phyloP scores from a whole-genome alignment of 2,797 vertebrate species.

The Zenarchopterus dispar region DNA sequence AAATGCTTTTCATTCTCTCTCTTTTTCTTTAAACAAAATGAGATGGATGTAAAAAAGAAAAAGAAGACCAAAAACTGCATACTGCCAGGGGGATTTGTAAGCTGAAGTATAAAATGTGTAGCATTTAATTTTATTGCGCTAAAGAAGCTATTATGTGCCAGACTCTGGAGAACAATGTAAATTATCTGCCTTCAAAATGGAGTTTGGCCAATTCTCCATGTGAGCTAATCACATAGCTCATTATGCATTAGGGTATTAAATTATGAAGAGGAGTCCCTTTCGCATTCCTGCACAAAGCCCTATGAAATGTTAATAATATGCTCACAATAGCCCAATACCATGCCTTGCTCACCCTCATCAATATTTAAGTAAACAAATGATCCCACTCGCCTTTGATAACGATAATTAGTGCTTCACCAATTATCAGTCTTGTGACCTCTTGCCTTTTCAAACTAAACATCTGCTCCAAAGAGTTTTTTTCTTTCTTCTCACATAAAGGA shows the following conservation, averaged over 20 bases:
- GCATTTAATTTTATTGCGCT: constrained; percentile 99
- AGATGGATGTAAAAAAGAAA: constrained; percentile 58
- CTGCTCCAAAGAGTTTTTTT: constrained; percentile 81
- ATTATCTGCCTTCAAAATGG: constrained; percentile 99
- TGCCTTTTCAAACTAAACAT: constrained; percentile 88
- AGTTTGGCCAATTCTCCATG: constrained; percentile 98
- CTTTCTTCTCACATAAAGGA: neutral
- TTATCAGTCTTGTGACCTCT: constrained; percentile 93
- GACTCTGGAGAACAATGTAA: constrained; percentile 99
- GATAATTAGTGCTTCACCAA: constrained; percentile 97
- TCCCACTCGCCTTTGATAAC: constrained; percentile 95
- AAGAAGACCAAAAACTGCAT: constrained; percentile 67
- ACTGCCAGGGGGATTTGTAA: constrained; percentile 96
- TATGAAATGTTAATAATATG: constrained; percentile 99
- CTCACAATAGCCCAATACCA: constrained; percentile 96
- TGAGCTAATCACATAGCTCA: constrained; percentile 99
- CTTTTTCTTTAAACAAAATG: constrained; percentile 55
- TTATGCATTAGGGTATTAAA: constrained; percentile 99
- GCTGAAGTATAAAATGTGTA: constrained; percentile 99
- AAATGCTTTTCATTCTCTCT: constrained; percentile 17
- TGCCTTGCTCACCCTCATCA: constrained; percentile 95
- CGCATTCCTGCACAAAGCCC: constrained; percentile 99
- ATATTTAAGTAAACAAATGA: constrained; percentile 99
- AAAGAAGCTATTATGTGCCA: constrained; percentile 98
- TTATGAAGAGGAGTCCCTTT: constrained; percentile 98